A percentile compares a stretch with the other conserved stretches of the same genome.
Evolutionary conservation across 2,797 vertebrate species (phyloP).

Genomic region (Cyprinella venusta): DNA sequence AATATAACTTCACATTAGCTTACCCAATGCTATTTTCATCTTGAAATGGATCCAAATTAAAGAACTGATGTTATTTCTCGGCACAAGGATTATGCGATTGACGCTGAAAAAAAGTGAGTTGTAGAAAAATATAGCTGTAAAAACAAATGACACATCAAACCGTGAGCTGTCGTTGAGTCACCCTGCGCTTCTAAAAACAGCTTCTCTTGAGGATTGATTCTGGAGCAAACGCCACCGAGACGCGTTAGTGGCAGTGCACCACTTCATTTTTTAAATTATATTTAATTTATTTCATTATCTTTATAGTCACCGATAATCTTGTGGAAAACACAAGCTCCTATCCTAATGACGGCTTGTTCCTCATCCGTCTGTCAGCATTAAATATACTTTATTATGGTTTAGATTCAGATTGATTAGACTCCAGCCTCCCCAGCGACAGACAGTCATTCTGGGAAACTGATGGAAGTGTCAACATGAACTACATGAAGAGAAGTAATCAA

Average conservation of each 20-base stretch:
- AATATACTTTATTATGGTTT: slow-evolving; percentile 36
- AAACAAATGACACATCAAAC: slow-evolving; percentile 31
- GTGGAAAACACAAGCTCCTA: slow-evolving; percentile 20
- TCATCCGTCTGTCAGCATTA: slow-evolving; percentile 40
- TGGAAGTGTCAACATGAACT: slow-evolving; percentile 42
- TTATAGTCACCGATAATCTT: slow-evolving; percentile 18
- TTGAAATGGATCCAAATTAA: slow-evolving; percentile 28
- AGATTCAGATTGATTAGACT: slow-evolving; percentile 40
- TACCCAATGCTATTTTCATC: slow-evolving; percentile 32
- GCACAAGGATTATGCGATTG: slow-evolving; percentile 23
- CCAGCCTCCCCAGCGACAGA: slow-evolving; percentile 14
- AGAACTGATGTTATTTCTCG: background rate
- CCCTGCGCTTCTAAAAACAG: slow-evolving; percentile 46
- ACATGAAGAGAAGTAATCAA: slow-evolving; percentile 13
- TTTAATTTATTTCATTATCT: slow-evolving; percentile 1
- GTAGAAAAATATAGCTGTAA: slow-evolving; percentile 18
- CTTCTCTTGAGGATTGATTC: slow-evolving; percentile 34
- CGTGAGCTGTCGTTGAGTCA: slow-evolving; percentile 48
- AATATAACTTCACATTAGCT: slow-evolving; percentile 8
- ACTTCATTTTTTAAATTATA: slow-evolving; percentile 48
- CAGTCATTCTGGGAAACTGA: slow-evolving; percentile 35
- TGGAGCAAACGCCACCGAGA: background rate
- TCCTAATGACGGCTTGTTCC: slow-evolving; percentile 52
- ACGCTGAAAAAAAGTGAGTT: slow-evolving; percentile 24
- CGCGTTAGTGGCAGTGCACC: background rate